Conservation (phyloP, 2,797 vertebrate species). For the Hypotaenidia philippensis region DNA sequence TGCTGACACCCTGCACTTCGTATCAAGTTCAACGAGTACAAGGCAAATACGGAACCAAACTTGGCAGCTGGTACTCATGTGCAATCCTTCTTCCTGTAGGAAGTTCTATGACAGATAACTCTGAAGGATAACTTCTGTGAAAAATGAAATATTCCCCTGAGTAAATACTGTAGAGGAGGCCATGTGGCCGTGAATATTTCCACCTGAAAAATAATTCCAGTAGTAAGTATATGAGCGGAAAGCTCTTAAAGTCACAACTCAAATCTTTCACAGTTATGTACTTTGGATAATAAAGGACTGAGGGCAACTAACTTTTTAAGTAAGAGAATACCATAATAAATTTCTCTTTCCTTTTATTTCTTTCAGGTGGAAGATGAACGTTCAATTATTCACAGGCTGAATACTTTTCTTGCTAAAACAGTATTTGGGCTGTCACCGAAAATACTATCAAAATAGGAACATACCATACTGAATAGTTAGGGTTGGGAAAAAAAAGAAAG, state of each 20-base stretch:
- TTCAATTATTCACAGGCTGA: background rate
- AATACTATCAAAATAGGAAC: background rate
- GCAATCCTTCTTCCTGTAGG: slow-evolving; percentile 35
- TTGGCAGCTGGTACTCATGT: slow-evolving; percentile 18
- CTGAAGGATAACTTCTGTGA: background rate
- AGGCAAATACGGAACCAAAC: slow-evolving; percentile 24
- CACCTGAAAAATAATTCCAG: background rate
- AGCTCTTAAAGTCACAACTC: background rate
- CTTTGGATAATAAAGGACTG: background rate
- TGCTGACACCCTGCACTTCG: background rate
- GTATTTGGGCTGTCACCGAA: background rate
- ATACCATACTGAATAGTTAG: background rate
- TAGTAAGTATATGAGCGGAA: background rate
- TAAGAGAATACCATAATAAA: background rate
- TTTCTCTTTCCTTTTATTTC: background rate
- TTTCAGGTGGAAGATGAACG: background rate
- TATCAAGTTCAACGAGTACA: background rate
- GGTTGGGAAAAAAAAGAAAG: background rate
- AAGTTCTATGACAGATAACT: slow-evolving; percentile 23
- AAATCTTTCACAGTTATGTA: background rate
- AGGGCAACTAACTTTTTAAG: background rate
- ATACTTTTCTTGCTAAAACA: background rate
- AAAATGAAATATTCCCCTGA: slow-evolving; percentile 19
- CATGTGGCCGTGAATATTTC: background rate
- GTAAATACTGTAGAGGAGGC: background rate